Conservation (phyloP, 2,888 invertebrate genomes). For the Diadegma fenestrale region DNA sequence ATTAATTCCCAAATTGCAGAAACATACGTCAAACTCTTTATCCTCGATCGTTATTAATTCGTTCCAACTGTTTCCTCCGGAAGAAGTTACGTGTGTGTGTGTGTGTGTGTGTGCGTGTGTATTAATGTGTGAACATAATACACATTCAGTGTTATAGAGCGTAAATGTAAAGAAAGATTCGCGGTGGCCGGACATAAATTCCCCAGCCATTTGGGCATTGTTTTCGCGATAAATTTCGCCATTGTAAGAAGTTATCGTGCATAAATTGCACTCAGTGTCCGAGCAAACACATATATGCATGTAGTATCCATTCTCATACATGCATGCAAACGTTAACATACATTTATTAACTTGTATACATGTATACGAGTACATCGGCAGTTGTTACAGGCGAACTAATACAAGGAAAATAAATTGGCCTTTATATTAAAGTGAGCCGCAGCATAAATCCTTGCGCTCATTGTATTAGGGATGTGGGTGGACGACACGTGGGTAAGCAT, state of each 20-base stretch:
- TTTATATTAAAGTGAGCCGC: constrained; percentile 81
- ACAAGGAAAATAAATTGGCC: constrained; percentile 79
- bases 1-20: background rate
- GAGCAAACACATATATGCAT: constrained; percentile 40
- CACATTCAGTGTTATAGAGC: constrained; percentile 21
- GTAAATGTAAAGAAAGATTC: constrained; percentile 54
- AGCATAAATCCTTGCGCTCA: constrained; percentile 80
- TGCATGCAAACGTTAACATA: background rate
- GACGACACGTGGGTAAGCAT: constrained; percentile 77
- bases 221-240: constrained; percentile 79
- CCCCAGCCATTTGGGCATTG: constrained; percentile 72
- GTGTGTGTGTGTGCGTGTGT: constrained; percentile 25
- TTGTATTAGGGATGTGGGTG: constrained; percentile 81
- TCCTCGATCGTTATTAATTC: background rate
- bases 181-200: constrained; percentile 59
- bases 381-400: constrained; percentile 63
- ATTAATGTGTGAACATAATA: constrained; percentile 18
- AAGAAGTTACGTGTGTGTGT: background rate
- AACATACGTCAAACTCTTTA: background rate
- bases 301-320: constrained; percentile 2
- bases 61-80: constrained; percentile 3
- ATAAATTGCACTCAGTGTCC: constrained; percentile 76
- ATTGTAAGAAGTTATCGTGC: constrained; percentile 77
- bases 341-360: background rate
- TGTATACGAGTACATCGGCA: constrained; percentile 32